A percentile compares a stretch with the other conserved stretches of the same genome.
These are phyloP conservation scores for Miniopterus natalensis DNA, from an alignment of 2,113 vertebrate species.

Conservation along the genomic window DNA sequence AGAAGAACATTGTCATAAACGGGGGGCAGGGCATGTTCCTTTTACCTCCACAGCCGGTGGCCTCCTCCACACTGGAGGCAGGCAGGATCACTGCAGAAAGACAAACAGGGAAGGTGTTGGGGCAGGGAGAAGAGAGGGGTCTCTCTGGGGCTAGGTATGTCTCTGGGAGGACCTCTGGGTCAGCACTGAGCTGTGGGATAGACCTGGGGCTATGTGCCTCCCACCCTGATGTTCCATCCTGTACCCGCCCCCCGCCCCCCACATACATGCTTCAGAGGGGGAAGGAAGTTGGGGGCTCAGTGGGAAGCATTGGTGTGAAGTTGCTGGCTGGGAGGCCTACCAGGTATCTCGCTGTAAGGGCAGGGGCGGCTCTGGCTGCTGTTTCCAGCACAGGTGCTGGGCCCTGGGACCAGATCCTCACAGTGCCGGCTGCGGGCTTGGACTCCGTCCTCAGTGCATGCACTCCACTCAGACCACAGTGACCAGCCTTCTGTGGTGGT, in stretches of 20 bases:
- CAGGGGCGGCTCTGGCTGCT: conserved; percentile 95
- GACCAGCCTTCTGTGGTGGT: conserved; percentile 95
- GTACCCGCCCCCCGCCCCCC: not conserved
- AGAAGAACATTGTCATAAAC: not conserved
- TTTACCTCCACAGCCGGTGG: conserved; percentile 94
- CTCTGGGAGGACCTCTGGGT: not conserved
- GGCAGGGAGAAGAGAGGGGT: not conserved
- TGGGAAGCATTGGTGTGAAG: not conserved
- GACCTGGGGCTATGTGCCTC: not conserved
- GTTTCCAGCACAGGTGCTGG: conserved; percentile 92
- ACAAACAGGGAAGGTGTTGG: not conserved
- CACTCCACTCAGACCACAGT: conserved; percentile 96
- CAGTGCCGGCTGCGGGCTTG: conserved; percentile 93
- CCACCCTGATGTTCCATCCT: not conserved
- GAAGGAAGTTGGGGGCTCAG: not conserved
- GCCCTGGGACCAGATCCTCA: conserved; percentile 89
- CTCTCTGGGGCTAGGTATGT: not conserved
- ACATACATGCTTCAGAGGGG: not conserved
- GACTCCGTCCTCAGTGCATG: conserved; percentile 93
- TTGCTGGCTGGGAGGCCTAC: conserved; percentile 82
- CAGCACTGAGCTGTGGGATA: not conserved
- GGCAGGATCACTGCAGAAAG: conserved; percentile 94
- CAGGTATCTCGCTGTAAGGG: conserved; percentile 95
- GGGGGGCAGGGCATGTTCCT: not conserved
- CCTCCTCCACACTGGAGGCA: conserved; percentile 96